Evolutionary conservation across 2,797 vertebrate genomes (phyloP).

Genomic region (Poeciliopsis paucimaculata): DNA sequence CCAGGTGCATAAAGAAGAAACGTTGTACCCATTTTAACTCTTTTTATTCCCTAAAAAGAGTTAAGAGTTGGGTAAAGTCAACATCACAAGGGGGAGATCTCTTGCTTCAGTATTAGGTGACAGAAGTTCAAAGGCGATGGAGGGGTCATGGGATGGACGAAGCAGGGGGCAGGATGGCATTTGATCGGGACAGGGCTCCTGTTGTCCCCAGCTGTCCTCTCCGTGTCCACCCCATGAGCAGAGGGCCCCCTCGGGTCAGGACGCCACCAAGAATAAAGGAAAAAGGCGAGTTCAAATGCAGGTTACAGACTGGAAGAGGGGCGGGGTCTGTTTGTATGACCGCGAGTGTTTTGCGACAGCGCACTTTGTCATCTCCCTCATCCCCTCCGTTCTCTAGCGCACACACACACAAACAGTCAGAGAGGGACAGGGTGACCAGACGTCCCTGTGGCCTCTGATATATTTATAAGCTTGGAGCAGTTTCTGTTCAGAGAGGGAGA

Average conservation of each 20-base stretch:
- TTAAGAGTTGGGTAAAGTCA: slow-evolving; percentile 47
- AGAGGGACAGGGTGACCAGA: slow-evolving; percentile 71
- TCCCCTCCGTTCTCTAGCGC: slow-evolving; percentile 9
- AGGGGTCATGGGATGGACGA: slow-evolving; percentile 66
- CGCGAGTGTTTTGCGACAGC: slow-evolving; percentile 25
- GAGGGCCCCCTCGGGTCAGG: slow-evolving; percentile 56
- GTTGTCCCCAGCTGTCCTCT: slow-evolving; percentile 80
- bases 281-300: slow-evolving; percentile 63
- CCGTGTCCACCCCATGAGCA: slow-evolving; percentile 44
- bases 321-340: slow-evolving; percentile 22
- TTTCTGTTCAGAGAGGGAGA: slow-evolving; percentile 68
- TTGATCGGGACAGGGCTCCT: slow-evolving; percentile 59
- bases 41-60: slow-evolving; percentile 42
- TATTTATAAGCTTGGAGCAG: slow-evolving; percentile 78
- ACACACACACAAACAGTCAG: slow-evolving; percentile 9
- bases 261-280: slow-evolving; percentile 72
- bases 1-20: not conserved
- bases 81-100: slow-evolving; percentile 27
- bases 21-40: slow-evolving; percentile 36
- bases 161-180: slow-evolving; percentile 53
- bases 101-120: slow-evolving; percentile 27
- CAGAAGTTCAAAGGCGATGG: slow-evolving; percentile 72
- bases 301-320: slow-evolving; percentile 51
- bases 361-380: slow-evolving; percentile 22
- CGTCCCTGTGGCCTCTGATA: slow-evolving; percentile 75